Conservation (phyloP, 2,113 vertebrate species). For the Cyrtonyx montezumae region DNA sequence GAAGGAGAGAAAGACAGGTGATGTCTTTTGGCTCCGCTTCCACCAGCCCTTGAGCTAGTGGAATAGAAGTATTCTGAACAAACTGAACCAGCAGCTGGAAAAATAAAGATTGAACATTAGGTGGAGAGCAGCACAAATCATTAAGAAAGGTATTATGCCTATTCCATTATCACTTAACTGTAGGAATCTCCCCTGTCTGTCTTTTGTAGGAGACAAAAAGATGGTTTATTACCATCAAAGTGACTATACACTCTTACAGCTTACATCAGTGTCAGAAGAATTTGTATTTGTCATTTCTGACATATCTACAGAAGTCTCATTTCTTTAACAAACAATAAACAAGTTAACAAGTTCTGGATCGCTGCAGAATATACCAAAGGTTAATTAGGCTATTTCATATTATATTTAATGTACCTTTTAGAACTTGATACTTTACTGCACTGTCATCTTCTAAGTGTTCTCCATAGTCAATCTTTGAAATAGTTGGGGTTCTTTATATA, state of each 20-base stretch:
- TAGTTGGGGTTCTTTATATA: background rate
- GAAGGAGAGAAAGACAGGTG: constrained; percentile 89
- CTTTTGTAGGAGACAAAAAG: background rate
- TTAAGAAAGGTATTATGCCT: background rate
- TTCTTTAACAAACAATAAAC: background rate
- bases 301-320: background rate
- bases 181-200: background rate
- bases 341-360: background rate
- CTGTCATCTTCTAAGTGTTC: background rate
- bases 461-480: background rate
- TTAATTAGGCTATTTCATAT: background rate
- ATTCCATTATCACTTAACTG: background rate
- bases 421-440: background rate
- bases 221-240: background rate
- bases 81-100: constrained; percentile 98
- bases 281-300: background rate
- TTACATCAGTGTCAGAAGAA: background rate
- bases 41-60: constrained; percentile 91
- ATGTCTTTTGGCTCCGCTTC: constrained; percentile 89
- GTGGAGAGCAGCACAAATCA: background rate
- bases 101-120: constrained; percentile 44
- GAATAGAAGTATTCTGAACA: constrained; percentile 98
- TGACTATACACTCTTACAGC: background rate
- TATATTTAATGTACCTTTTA: background rate
- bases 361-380: background rate